phyloP scores from a whole-genome alignment of 2,113 vertebrate genomes.

The Poecile atricapillus region DNA sequence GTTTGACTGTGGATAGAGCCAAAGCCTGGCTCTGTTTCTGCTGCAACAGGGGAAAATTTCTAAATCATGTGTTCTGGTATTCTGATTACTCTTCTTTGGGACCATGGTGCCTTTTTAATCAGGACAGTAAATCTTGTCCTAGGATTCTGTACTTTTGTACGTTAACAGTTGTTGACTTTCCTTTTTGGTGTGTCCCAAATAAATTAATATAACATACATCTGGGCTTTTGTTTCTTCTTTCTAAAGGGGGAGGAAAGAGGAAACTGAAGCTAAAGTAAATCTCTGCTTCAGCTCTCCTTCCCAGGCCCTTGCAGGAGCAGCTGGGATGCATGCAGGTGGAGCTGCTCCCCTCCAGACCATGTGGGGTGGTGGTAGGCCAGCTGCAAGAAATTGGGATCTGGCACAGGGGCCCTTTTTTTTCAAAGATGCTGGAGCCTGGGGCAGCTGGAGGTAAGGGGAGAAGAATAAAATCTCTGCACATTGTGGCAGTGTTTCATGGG shows the following conservation, averaged over 20 bases:
- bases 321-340: background rate
- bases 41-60: conserved; percentile 31
- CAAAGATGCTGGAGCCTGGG: background rate
- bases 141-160: conserved; percentile 67
- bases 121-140: conserved; percentile 67
- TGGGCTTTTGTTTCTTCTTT: conserved; percentile 38
- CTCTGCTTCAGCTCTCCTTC: background rate
- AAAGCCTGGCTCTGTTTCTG: conserved; percentile 53
- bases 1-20: conserved; percentile 60
- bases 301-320: background rate
- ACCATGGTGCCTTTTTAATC: conserved; percentile 68
- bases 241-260: conserved; percentile 32
- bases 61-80: conserved; percentile 46
- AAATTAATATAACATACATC: conserved; percentile 58
- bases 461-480: fast-evolving
- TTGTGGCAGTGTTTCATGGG: background rate
- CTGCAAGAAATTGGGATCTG: background rate
- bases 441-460: background rate
- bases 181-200: conserved; percentile 67
- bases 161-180: conserved; percentile 60
- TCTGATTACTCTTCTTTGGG: conserved; percentile 56
- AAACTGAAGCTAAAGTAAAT: conserved; percentile 17
- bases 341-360: fast-evolving
- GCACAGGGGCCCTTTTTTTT: background rate
- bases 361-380: fast-evolving